Conservation (phyloP, 2,113 vertebrate species). For the Phylloscopus trochiloides region DNA sequence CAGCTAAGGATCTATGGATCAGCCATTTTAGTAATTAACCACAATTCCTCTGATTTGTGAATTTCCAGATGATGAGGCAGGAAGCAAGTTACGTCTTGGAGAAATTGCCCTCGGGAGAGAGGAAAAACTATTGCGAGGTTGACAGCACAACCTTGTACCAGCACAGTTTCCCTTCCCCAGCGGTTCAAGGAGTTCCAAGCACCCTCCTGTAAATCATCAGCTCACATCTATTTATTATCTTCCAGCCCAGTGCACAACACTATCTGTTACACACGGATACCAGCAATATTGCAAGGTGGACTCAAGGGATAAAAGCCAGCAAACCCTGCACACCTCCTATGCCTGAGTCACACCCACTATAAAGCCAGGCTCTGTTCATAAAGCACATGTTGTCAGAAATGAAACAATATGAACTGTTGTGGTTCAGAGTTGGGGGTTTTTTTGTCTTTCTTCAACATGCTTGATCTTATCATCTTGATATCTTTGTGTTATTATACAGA, state of each 20-base stretch:
- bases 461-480: neutral
- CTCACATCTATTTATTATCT: constrained; percentile 80
- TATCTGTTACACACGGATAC: constrained; percentile 79
- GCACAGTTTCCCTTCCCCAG: constrained; percentile 60
- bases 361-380: constrained; percentile 36
- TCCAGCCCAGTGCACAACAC: constrained; percentile 76
- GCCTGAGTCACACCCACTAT: constrained; percentile 50
- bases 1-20: constrained; percentile 58
- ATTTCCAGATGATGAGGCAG: constrained; percentile 71
- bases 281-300: constrained; percentile 73
- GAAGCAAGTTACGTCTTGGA: constrained; percentile 61
- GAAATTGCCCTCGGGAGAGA: constrained; percentile 71
- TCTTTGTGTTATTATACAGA: neutral
- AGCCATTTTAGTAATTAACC: constrained; percentile 73
- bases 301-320: constrained; percentile 67
- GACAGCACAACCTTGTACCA: constrained; percentile 63
- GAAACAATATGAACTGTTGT: constrained; percentile 13
- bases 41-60: constrained; percentile 68
- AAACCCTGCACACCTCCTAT: constrained; percentile 46
- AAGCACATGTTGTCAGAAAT: neutral
- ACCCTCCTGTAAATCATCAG: constrained; percentile 78
- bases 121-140: constrained; percentile 65
- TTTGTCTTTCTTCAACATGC: neutral
- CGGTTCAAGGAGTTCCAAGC: constrained; percentile 75
- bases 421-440: neutral